Evolutionary conservation across 2,113 vertebrate species (phyloP).

Genomic region (Caloenas nicobarica): DNA sequence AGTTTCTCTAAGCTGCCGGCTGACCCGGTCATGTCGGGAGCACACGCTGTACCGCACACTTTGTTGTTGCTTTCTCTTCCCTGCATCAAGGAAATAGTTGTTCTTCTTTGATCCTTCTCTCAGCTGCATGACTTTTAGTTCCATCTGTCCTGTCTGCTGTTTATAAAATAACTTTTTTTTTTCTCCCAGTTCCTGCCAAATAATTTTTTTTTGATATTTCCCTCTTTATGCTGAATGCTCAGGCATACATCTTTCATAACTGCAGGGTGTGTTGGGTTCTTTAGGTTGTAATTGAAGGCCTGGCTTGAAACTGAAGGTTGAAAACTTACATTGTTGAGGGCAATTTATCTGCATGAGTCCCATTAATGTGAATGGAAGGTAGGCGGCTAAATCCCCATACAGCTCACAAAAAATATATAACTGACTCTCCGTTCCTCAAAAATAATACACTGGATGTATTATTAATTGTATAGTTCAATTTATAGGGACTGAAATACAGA

Average conservation of each 20-base stretch:
- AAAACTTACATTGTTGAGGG: background rate
- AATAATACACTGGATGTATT: background rate
- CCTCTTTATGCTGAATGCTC: slow-evolving; percentile 10
- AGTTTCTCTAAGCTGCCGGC: slow-evolving; percentile 27
- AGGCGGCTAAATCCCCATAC: slow-evolving; percentile 18
- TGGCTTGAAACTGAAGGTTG: background rate
- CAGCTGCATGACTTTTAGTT: slow-evolving; percentile 32
- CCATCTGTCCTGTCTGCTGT: slow-evolving; percentile 11
- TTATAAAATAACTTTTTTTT: slow-evolving; percentile 35
- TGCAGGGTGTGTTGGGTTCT: slow-evolving; percentile 20
- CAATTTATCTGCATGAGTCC: slow-evolving; percentile 29
- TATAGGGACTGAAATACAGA: background rate
- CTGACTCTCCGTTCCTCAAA: background rate
- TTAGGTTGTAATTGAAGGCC: slow-evolving; percentile 13
- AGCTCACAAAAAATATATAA: background rate
- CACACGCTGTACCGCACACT: slow-evolving; percentile 1
- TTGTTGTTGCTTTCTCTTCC: slow-evolving; percentile 28
- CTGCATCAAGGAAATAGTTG: slow-evolving; percentile 50
- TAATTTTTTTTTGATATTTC: slow-evolving; percentile 41
- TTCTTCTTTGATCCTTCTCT: slow-evolving; percentile 53
- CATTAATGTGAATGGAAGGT: slow-evolving; percentile 19
- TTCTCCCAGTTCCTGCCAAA: slow-evolving; percentile 5
- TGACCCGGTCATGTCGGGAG: slow-evolving; percentile 39
- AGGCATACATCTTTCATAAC: slow-evolving; percentile 6
- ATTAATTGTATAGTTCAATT: background rate